Base-by-base conservation (phyloP, 2,888 invertebrate genomes). In the Vesta saturnalis region DNA sequence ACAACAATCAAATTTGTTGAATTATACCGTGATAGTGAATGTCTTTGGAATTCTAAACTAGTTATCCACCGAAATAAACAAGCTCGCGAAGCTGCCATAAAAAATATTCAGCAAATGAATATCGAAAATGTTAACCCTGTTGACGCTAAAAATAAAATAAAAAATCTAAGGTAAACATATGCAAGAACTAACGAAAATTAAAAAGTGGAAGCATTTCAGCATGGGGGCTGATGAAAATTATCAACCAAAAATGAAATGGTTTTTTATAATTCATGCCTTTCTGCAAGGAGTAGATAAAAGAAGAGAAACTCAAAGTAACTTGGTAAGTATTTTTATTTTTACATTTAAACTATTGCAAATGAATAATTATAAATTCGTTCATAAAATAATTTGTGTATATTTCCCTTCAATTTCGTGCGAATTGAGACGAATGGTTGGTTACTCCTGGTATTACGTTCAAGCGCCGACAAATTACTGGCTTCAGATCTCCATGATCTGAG, bases 311-410 rank as follows among this genome's bases (percentile, higher is more conserved):
- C 46, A n/a, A n/a, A n/a, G n/a, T n/a, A n/a, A n/a, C n/a, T n/a
- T n/a, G n/a, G n/a, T n/a, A n/a, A n/a, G n/a, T n/a, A n/a, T n/a
- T n/a, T n/a, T n/a, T n/a, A n/a, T n/a, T n/a, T n/a, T n/a, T n/a
- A n/a, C n/a, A n/a, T n/a, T n/a, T n/a, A n/a, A n/a, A n/a, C n/a
- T n/a, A n/a, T n/a, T n/a, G n/a, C n/a, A n/a, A n/a, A n/a, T 12
- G 3, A 46, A n/a, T 46, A 46, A 46, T 4, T 6, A 8, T 5
- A n/a, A n/a, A n/a, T 60, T 71, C 43, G 58, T 67, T 72, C 66
- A 71, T 61, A 35, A 74, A 67, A 66, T 73, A 72, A 66, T 69
- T 60, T 69, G 64, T 70, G 61, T 70, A 69, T 58, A 47, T 55
- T 5, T 72, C 64, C 57, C 71, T 68, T 57, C 67, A 64, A 57